Evolutionary conservation across 2,888 invertebrate species (phyloP).

Genomic region (Ectemnius continuus): DNA sequence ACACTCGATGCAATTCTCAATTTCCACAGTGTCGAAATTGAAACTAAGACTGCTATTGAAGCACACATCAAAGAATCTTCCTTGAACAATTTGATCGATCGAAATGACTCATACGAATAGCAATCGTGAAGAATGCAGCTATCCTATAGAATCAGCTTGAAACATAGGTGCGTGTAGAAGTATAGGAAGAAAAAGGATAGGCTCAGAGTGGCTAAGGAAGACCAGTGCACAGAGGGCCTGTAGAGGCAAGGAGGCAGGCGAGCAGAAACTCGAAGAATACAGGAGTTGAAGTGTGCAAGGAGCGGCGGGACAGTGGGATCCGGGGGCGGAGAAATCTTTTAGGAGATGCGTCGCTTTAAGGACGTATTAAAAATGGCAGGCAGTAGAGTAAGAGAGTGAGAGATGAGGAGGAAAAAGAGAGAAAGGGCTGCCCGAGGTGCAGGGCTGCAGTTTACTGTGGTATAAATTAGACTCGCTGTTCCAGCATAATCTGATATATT

Average conservation of each 20-base stretch:
- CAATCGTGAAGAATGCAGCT: no score
- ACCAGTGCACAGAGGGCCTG: not conserved
- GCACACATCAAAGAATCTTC: no score
- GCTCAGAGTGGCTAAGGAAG: not conserved
- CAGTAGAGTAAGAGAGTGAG: constrained; percentile 29
- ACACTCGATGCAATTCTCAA: no score
- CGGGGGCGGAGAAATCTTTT: constrained; percentile 61
- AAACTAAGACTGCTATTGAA: no score
- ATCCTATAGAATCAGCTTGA: no score
- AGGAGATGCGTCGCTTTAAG: constrained; percentile 67
- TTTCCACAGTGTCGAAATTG: no score
- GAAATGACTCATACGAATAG: no score
- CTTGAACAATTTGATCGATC: no score
- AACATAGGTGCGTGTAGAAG: not conserved
- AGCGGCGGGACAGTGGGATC: not conserved
- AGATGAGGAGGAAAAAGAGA: no score
- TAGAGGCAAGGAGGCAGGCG: not conserved
- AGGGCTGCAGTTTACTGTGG: constrained; percentile 65
- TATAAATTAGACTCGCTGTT: constrained; percentile 70
- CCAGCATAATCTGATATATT: constrained; percentile 70
- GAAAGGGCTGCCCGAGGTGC: constrained; percentile 48
- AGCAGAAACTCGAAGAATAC: no score
- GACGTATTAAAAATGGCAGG: constrained; percentile 67
- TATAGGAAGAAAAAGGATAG: not conserved
- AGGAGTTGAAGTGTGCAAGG: not conserved